Evolutionary conservation across 2,888 invertebrate species (phyloP), one percentile per base, ranked within the genome.

Genomic region (Autographa gamma): DNA sequence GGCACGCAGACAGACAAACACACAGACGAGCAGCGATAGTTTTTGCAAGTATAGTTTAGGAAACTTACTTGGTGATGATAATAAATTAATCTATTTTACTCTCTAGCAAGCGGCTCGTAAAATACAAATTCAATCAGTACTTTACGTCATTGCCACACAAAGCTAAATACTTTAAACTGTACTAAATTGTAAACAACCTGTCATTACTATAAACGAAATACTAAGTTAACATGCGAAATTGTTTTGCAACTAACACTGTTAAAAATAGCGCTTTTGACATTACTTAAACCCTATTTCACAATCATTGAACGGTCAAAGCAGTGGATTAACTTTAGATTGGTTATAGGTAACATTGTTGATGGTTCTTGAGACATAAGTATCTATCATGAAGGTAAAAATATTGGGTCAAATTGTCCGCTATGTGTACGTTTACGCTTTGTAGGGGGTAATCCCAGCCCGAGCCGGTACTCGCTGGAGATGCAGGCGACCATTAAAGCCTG

Each of bases 41-140:
- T n/a, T 48, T 48, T 43, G 14, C 14, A n/a, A 48, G n/a, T 7
- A 69, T 71, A 64, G 65, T 79, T 66, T 68, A 62, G 63, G 52
- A 69, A 73, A 60, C 19, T 60, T 25, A 43, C 43, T 63, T 52
- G 25, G 25, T 77, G 80, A 79, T 74, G 77, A 82, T 84, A 76
- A 80, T 87, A 88, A 87, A 87, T 83, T 85, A 83, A 77, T 85
- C 74, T 82, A 81, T 82, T 25, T 81, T 83, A 85, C 73, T 83
- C 71, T 84, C 71, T 79, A 66, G 79, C 84, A 77, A 83, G 79
- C 67, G 70, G 78, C 77, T 88, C 89, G 82, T 91, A 89, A 91
- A 91, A 84, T 84, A 84, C 77, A 80, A 88, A 89, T 87, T 87
- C 87, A 90, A 90, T 92, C 86, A 88, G 86, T 86, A 83, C 84